These are phyloP conservation scores for Buceros bicornis DNA, from an alignment of 2,797 vertebrate genomes.

Conservation along the genomic window DNA sequence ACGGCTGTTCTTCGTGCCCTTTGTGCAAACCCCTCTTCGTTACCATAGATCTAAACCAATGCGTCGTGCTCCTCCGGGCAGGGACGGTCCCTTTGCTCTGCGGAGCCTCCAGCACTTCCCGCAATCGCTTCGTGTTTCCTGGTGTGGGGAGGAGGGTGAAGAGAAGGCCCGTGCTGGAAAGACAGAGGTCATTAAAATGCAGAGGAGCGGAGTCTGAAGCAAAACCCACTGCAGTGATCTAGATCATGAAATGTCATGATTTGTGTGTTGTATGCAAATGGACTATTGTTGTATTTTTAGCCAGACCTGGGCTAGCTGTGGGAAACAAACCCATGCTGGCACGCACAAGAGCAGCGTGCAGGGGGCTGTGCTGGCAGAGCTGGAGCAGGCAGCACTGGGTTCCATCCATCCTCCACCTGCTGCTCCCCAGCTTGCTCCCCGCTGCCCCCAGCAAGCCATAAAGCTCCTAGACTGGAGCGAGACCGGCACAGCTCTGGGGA, in stretches of 20 bases:
- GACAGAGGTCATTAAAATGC: not conserved
- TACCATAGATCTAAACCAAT: not conserved
- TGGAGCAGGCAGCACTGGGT: fast-evolving
- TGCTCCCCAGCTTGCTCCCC: fast-evolving
- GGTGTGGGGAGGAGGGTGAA: not conserved
- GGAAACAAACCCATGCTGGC: not conserved
- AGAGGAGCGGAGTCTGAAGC: not conserved
- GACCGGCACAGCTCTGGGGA: fast-evolving
- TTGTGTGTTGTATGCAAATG: not conserved
- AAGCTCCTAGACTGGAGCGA: fast-evolving
- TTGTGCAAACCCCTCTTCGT: not conserved
- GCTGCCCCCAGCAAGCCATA: fast-evolving
- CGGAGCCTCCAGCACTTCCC: not conserved
- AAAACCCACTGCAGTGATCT: not conserved
- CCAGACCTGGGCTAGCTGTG: not conserved
- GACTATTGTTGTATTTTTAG: not conserved
- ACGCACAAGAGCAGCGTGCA: fast-evolving
- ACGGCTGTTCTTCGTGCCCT: not conserved
- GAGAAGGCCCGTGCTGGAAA: not conserved
- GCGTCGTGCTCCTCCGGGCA: not conserved
- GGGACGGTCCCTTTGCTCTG: not conserved
- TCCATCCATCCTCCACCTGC: fast-evolving
- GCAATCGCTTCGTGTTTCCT: not conserved
- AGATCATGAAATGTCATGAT: not conserved
- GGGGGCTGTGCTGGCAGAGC: not conserved